A percentile compares a stretch with the other conserved stretches of the same genome.
These are phyloP conservation scores for Poliocrania exsul DNA, from an alignment of 2,797 vertebrate species.

Conservation along the genomic window DNA sequence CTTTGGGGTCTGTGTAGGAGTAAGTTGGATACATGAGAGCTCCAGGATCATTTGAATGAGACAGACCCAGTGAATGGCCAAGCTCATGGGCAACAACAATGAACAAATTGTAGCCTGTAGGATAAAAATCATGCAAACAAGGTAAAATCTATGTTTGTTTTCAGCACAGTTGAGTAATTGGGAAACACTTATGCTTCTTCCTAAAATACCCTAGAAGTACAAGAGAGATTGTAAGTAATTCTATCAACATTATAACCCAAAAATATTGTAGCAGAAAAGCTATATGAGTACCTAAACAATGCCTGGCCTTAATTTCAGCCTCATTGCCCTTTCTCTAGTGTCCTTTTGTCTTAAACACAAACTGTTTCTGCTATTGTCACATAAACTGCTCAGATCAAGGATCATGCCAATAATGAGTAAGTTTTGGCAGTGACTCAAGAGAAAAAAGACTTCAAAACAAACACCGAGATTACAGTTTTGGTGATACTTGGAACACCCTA, in stretches of 20 bases:
- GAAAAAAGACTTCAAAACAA: not conserved
- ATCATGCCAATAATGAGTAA: not conserved
- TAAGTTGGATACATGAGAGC: constrained; percentile 94
- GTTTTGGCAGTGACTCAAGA: not conserved
- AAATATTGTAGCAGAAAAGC: not conserved
- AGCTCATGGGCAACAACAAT: constrained; percentile 91
- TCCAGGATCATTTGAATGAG: constrained; percentile 87
- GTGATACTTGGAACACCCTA: not conserved
- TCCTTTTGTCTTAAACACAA: not conserved
- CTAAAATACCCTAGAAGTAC: not conserved
- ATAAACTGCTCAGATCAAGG: not conserved
- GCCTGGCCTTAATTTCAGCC: not conserved
- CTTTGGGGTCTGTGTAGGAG: constrained; percentile 74
- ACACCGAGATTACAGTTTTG: not conserved
- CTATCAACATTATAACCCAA: not conserved
- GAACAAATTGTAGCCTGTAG: constrained; percentile 90
- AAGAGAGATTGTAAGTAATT: not conserved
- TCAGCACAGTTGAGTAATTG: not conserved
- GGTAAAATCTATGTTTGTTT: not conserved
- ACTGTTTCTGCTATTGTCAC: not conserved
- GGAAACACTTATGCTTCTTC: not conserved
- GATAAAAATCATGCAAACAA: not conserved
- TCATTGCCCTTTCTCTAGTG: not conserved
- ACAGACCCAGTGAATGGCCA: constrained; percentile 92
- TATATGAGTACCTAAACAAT: not conserved